Conservation (phyloP, 2,797 vertebrate species). For the Gymnothorax javanicus region DNA sequence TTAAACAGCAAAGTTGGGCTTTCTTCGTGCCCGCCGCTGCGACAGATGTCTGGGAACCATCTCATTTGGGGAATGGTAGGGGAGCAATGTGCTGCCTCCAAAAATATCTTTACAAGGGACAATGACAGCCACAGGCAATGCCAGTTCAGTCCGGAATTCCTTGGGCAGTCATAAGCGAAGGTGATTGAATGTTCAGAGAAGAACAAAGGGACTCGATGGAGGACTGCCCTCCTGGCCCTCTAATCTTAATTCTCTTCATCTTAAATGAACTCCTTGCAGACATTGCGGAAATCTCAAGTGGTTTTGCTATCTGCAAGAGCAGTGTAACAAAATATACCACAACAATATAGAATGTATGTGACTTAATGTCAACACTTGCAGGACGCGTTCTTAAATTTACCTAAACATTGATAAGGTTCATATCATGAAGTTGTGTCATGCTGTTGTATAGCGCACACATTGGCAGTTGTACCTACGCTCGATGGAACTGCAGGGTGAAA, state of each 20-base stretch:
- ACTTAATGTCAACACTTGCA: neutral
- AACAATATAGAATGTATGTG: neutral
- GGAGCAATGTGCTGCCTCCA: conserved; percentile 32
- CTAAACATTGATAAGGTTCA: neutral
- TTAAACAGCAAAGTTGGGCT: conserved; percentile 53
- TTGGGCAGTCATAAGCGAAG: neutral
- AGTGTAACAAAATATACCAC: neutral
- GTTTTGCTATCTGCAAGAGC: neutral
- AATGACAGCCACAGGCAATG: neutral
- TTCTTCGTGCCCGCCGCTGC: conserved; percentile 39
- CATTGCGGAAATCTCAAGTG: neutral
- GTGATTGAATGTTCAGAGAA: neutral
- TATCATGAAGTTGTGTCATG: neutral
- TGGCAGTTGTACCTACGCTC: neutral
- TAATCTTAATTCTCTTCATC: neutral
- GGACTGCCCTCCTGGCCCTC: neutral
- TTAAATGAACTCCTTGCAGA: neutral
- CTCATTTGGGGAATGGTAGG: conserved; percentile 33
- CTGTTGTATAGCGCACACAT: neutral
- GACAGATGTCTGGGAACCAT: conserved; percentile 56
- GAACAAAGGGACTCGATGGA: neutral
- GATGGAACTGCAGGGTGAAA: neutral
- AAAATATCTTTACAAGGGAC: conserved; percentile 20
- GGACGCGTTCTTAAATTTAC: neutral
- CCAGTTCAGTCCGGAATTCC: neutral